These are phyloP conservation scores for Heliconius himera DNA, from an alignment of 1,140 invertebrate species.

Conservation along the genomic window DNA sequence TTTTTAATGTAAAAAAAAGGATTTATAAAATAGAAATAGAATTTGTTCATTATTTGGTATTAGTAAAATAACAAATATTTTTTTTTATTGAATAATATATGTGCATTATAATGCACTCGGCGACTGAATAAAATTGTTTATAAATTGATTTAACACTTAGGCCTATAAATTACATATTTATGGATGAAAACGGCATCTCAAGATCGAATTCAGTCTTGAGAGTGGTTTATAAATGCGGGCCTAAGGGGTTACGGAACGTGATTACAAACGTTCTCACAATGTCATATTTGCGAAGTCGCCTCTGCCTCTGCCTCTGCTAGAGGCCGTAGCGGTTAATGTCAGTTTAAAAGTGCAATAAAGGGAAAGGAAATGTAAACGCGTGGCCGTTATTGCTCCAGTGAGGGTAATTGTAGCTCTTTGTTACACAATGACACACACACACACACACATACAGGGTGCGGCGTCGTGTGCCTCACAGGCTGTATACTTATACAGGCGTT, in stretches of 20 bases:
- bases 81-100: no score
- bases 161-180: no score
- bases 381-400: conserved; percentile 12
- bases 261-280: conserved; percentile 19
- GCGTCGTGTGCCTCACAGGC: neutral
- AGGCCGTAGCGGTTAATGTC: conserved; percentile 10
- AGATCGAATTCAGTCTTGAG: no score
- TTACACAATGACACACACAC: conserved; percentile 4
- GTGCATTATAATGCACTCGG: neutral
- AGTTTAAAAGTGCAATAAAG: conserved; percentile 31
- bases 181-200: no score
- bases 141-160: neutral
- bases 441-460: neutral
- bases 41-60: neutral
- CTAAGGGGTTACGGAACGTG: neutral
- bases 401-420: conserved; percentile 21
- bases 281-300: neutral
- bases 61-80: no score
- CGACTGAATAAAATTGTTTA: neutral
- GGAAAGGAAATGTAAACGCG: conserved; percentile 23
- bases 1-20: neutral
- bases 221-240: no score
- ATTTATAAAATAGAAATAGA: neutral
- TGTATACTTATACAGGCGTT: neutral
- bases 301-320: neutral